Base-by-base conservation (phyloP, 2,113 vertebrate species). In the Notechis scutatus region DNA sequence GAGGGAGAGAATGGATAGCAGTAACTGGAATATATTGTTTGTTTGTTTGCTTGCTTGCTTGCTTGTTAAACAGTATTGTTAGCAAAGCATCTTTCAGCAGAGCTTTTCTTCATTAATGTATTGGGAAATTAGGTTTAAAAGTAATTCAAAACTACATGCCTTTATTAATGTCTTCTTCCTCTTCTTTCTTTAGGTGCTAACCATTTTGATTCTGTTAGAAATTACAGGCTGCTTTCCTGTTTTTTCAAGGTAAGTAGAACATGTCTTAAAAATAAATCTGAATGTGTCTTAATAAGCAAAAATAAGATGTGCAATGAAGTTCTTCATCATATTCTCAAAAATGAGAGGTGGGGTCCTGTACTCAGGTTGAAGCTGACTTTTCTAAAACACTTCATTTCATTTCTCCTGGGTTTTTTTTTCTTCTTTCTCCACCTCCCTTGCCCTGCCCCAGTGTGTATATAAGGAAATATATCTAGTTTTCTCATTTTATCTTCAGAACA, bases 181-280 rank as follows among this genome's bases (percentile, higher is more conserved):
- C 42, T 56, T 56, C 93, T 61, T 74, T 55, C 91, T 88, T 50
- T 89, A 98, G 98, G 91, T 91, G 21, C 89, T 96, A 93, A 90
- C 11, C 9, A 91, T 97, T 93, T 92, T 97, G 92, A 81, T 98
- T 88, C 93, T 97, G 91, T 88, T 97, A 69, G 96, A 96, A 95
- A 91, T 96, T 96, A 93, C 92, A 92, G 92, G 91, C 42, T 96
- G 95, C 42, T 95, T 96, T 47, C 59, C 95, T 29, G 14, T 86
- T 94, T 95, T 96, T 94, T 94, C 95, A 91, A 96, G 97, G 98
- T 98, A 50, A 97, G 59, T 90, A 87, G 91, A 91, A 42, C 18
- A 47, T 64, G 4, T 61, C 8, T 69, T 47, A 69, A 92, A 29
- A 11, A 61, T 23, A 93, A 93, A 26, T 5, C 54, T 23, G 21